Evolutionary conservation across 2,113 vertebrate species (phyloP).

Genomic region (Pholis gunnellus): DNA sequence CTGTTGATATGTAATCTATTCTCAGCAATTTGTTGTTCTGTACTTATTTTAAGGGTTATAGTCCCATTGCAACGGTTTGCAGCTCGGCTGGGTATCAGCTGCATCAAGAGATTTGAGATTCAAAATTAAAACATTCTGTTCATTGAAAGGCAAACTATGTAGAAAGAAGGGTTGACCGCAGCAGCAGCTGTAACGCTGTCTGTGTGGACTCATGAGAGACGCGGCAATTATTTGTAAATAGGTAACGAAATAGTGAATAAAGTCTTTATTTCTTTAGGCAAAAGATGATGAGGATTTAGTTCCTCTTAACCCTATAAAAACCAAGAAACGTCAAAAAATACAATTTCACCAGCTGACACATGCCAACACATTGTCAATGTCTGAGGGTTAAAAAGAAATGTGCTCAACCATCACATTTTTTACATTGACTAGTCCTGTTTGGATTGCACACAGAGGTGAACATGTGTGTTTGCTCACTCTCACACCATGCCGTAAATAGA

Average conservation of each 20-base stretch:
- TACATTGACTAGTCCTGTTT: not conserved
- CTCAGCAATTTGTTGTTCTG: not conserved
- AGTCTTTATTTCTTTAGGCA: not conserved
- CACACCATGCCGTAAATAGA: not conserved
- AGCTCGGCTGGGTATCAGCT: not conserved
- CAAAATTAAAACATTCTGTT: too few relatives aligned
- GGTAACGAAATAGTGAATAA: not conserved
- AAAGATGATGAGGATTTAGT: not conserved
- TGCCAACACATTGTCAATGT: not conserved
- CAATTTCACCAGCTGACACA: not conserved
- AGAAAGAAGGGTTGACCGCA: too few relatives aligned
- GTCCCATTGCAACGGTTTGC: not conserved
- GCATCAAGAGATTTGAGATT: not conserved
- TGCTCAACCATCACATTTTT: not conserved
- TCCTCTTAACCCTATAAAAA: not conserved
- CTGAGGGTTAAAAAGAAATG: not conserved
- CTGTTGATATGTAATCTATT: not conserved
- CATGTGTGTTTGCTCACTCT: not conserved
- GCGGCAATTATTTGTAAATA: not conserved
- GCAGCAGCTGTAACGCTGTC: too few relatives aligned
- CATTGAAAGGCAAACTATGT: too few relatives aligned
- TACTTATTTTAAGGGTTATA: not conserved
- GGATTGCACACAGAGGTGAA: not conserved
- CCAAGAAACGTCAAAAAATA: not conserved
- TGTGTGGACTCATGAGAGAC: too few relatives aligned